These are phyloP conservation scores for Elegia similella DNA, from an alignment of 2,888 invertebrate genomes.

Conservation along the genomic window DNA sequence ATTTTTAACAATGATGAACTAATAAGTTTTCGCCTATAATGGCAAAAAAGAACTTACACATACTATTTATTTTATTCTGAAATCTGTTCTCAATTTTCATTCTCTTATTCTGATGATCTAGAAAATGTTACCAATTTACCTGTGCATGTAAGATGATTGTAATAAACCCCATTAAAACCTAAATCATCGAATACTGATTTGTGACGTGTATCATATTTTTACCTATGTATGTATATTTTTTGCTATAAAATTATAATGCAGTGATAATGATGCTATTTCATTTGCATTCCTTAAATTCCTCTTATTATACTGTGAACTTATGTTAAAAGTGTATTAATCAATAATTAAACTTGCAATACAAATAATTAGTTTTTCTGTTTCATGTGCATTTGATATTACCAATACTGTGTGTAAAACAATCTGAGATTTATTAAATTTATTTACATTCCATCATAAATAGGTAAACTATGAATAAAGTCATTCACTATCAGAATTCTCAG, in stretches of 20 bases:
- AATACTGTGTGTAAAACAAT: not conserved
- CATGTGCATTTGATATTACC: constrained; percentile 5
- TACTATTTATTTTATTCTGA: constrained; percentile 1
- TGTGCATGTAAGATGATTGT: constrained; percentile 26
- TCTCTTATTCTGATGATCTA: constrained; percentile 9
- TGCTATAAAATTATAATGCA: constrained; percentile 80
- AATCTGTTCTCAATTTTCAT: not conserved
- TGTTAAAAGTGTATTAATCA: constrained; percentile 24
- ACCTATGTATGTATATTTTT: constrained; percentile 78
- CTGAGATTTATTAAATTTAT: constrained; percentile 4
- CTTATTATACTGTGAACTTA: constrained; percentile 22
- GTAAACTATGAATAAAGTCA: constrained; percentile 26
- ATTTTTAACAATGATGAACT: constrained; percentile 1
- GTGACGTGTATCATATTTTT: constrained; percentile 73
- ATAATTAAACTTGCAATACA: constrained; percentile 26
- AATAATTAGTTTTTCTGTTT: constrained; percentile 24
- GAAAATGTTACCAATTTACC: constrained; percentile 26
- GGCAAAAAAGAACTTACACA: too few species aligned
- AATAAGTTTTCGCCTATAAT: not conserved
- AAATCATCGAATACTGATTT: constrained; percentile 63
- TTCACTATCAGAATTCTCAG: constrained; percentile 87
- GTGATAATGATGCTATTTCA: constrained; percentile 64
- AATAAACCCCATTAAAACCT: constrained; percentile 39
- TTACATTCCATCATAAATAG: constrained; percentile 11
- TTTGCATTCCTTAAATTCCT: constrained; percentile 41